Percentiles rank a stretch among this genome's conserved stretches.
phyloP scores from a whole-genome alignment of 2,888 invertebrate genomes.

The Minunthozetes semirufus region DNA sequence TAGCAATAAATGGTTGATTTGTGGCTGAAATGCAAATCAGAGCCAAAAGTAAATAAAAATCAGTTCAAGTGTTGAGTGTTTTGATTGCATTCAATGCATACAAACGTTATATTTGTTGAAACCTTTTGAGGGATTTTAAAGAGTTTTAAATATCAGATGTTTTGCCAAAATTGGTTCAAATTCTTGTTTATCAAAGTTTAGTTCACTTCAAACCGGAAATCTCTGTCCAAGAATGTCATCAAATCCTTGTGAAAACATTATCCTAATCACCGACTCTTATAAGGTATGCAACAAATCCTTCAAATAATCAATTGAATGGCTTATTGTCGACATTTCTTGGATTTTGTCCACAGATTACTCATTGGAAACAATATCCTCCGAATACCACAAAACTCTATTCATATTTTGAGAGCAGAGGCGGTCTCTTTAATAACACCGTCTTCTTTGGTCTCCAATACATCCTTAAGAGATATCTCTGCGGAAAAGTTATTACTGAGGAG shows the following conservation, averaged over 20 bases:
- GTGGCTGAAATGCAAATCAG: too few species aligned
- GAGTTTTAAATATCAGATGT: conserved; percentile 1
- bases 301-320: not conserved
- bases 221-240: not conserved
- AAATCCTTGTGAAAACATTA: conserved; percentile 23
- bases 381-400: conserved; percentile 30
- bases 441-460: conserved; percentile 25
- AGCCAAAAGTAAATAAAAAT: too few species aligned
- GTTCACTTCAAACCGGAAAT: not conserved
- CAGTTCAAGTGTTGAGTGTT: too few species aligned
- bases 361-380: conserved; percentile 28
- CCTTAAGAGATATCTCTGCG: conserved; percentile 12
- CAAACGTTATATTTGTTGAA: not conserved
- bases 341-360: conserved; percentile 3
- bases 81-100: too few species aligned
- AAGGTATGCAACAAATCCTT: conserved; percentile 8
- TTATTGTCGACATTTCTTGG: not conserved
- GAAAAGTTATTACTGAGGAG: conserved; percentile 3
- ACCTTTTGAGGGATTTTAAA: not conserved
- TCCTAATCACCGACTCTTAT: conserved; percentile 21
- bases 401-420: conserved; percentile 25
- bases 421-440: conserved; percentile 11
- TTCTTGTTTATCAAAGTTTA: not conserved
- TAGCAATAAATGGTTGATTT: too few species aligned
- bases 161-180: not conserved